phyloP scores from a whole-genome alignment of 2,888 invertebrate genomes.

The Exephanes ischioxanthus region DNA sequence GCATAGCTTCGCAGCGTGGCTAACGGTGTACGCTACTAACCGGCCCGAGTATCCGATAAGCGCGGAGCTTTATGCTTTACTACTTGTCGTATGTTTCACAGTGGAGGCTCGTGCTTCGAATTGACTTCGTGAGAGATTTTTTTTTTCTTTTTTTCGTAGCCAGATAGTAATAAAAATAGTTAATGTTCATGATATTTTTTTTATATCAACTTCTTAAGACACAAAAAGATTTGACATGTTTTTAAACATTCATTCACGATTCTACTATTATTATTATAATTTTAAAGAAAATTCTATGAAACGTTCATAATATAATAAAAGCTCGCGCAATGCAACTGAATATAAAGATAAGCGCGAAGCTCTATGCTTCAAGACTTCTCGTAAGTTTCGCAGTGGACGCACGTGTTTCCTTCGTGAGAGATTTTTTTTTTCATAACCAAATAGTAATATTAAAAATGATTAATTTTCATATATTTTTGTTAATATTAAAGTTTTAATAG shows the following conservation, averaged over 20 bases:
- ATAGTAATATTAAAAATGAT: no score
- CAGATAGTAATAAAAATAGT: no score
- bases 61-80: neutral
- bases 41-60: neutral
- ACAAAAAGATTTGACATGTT: neutral
- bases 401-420: neutral
- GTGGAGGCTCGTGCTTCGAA: neutral
- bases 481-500: neutral
- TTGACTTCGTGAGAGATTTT: neutral
- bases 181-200: no score
- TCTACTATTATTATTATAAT: neutral
- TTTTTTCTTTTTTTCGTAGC: neutral
- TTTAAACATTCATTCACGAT: no score
- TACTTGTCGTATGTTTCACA: neutral
- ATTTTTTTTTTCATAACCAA: neutral
- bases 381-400: no score
- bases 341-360: neutral
- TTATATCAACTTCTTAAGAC: neutral
- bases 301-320: neutral
- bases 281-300: neutral
- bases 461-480: neutral
- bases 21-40: conserved; percentile 9
- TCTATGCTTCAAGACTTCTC: no score
- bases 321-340: no score
- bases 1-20: neutral